phyloP scores from a whole-genome alignment of 92 coral and sea anemone genomes.

The Bergia sp. region DNA sequence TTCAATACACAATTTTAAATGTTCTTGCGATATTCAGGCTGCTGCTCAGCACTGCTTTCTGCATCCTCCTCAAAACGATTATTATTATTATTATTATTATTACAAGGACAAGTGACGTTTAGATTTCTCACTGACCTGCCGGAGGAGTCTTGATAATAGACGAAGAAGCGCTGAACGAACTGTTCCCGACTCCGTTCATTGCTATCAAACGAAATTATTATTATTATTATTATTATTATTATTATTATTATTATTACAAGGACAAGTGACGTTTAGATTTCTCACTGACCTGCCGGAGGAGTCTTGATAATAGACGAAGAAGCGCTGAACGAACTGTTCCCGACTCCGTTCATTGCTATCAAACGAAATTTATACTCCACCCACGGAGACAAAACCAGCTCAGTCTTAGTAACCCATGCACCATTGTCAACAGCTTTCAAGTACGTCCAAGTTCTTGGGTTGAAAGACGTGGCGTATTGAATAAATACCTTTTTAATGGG shows the following conservation, averaged over 20 bases:
- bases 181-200: slow-evolving; percentile 77
- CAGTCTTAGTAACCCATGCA: slow-evolving; percentile 56
- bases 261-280: not conserved
- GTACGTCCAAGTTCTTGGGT: slow-evolving; percentile 66
- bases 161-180: slow-evolving; percentile 72
- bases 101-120: not conserved
- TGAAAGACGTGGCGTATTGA: slow-evolving; percentile 63
- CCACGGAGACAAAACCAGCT: slow-evolving; percentile 86
- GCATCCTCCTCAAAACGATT: no score
- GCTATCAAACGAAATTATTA: slow-evolving; percentile 80
- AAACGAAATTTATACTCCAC: slow-evolving; percentile 83
- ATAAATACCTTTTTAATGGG: slow-evolving; percentile 74
- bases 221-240: no score
- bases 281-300: slow-evolving; percentile 81
- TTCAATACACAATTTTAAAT: no score
- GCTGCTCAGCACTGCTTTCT: no score
- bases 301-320: slow-evolving; percentile 71
- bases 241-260: not conserved
- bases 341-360: slow-evolving; percentile 77
- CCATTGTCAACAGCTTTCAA: slow-evolving; percentile 48
- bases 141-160: slow-evolving; percentile 77
- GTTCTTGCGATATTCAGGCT: no score
- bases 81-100: not conserved
- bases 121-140: slow-evolving; percentile 66
- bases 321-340: slow-evolving; percentile 74